Conservation (phyloP, 1,140 invertebrate species). For the Monomorium pharaonis region DNA sequence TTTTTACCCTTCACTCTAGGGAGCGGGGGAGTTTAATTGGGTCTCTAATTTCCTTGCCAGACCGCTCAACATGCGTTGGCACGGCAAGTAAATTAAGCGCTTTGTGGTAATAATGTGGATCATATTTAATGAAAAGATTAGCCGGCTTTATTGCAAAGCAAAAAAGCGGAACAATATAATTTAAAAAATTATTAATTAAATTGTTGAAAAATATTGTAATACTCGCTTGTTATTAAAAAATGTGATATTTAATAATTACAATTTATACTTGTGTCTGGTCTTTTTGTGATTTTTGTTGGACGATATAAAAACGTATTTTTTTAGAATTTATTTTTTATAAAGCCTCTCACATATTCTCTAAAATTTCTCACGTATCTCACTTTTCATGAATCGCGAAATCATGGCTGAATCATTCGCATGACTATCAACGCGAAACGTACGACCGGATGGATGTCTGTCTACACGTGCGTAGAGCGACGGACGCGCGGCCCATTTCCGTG, state of each 20-base stretch:
- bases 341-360: not conserved
- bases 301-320: not conserved
- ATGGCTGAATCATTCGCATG: not conserved
- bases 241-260: not conserved
- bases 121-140: conserved; percentile 32
- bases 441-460: conserved; percentile 43
- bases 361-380: conserved; percentile 32
- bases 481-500: conserved; percentile 58
- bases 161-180: not conserved
- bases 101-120: conserved; percentile 38
- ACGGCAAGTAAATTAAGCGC: conserved; percentile 32
- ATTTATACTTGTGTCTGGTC: not conserved
- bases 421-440: conserved; percentile 7
- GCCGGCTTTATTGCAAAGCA: not conserved
- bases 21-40: conserved; percentile 54
- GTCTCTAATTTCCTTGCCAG: conserved; percentile 48
- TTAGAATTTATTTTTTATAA: not conserved
- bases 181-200: not conserved
- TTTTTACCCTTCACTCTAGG: conserved; percentile 56
- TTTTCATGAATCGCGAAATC: conserved; percentile 23
- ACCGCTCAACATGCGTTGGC: not conserved
- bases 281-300: not conserved
- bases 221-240: not conserved
- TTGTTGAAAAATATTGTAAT: not conserved
- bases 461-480: conserved; percentile 48